Conservation (phyloP, 2,888 invertebrate species). For the Dicycla oo region DNA sequence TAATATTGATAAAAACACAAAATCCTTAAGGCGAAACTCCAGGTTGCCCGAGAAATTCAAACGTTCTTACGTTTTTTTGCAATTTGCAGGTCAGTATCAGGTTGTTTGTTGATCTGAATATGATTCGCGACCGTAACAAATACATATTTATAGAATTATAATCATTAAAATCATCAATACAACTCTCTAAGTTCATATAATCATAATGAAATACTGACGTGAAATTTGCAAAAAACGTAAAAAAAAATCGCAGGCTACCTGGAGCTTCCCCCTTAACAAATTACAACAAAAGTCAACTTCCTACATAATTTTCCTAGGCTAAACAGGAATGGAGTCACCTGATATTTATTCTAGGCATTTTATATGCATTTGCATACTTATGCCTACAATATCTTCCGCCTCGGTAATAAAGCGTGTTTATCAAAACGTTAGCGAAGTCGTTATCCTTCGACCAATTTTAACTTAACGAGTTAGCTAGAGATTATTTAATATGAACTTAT, state of each 20-base stretch:
- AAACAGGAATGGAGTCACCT: constrained; percentile 14
- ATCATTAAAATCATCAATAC: too few species aligned
- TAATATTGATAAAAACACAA: background rate
- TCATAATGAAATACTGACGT: background rate
- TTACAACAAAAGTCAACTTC: constrained; percentile 19
- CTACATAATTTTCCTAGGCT: constrained; percentile 22
- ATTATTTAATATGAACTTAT: constrained; percentile 13
- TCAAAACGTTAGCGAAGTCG: constrained; percentile 40
- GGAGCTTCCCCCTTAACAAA: too few species aligned
- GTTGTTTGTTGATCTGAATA: too few species aligned
- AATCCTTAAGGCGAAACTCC: too few species aligned
- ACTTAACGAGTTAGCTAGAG: constrained; percentile 37
- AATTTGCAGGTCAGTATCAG: too few species aligned
- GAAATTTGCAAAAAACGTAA: too few species aligned
- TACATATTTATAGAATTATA: too few species aligned
- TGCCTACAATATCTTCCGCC: constrained; percentile 58
- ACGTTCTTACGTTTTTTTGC: too few species aligned
- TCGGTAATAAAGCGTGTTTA: constrained; percentile 50
- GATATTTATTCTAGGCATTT: constrained; percentile 49
- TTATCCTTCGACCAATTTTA: constrained; percentile 57
- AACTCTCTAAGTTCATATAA: too few species aligned
- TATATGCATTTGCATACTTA: constrained; percentile 55
- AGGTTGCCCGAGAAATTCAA: too few species aligned
- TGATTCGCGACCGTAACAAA: too few species aligned
- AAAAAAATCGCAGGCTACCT: too few species aligned